Evolutionary conservation across 1,140 invertebrate species (phyloP), one percentile per base, ranked within the genome.

Genomic region (Rhagoletis pomonella): DNA sequence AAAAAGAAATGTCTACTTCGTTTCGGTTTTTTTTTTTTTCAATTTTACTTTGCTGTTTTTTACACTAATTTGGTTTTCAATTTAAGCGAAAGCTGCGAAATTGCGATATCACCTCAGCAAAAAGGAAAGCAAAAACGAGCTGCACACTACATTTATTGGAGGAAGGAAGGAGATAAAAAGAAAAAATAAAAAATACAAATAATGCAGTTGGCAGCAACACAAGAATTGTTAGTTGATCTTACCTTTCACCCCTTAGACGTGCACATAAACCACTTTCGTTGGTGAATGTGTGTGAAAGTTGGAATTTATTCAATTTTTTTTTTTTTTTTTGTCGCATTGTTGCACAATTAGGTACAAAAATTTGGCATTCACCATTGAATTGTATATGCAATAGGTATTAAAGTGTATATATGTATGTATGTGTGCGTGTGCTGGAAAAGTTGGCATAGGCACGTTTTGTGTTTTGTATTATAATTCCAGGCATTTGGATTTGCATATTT

Each of bases 11-110:
- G 17, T 4, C 44, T 39, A 73, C 39, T 73, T 10, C 42, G 50
- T 73, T 73, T 10, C 42, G 29, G 29, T 29, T 44, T 73, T 47
- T 42, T 44, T 5, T 6, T 81, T 77, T 77, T 77, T 77, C 19
- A 10, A 44, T 77, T 9, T 44, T 55, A 29, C 19, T 19, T 39
- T 67, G n/a, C 42, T 81, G 47, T 6, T 29, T 81, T 58, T 81
- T 55, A 62, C 12, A 19, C 47, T 58, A 81, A 81, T 81, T 81
- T 81, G 6, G 14, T 81, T 81, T 55, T 81, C 73, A 55, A 19
- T 55, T 81, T 55, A 55, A 81, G 47, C 73, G 73, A 50, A 44
- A 55, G 55, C 17, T 81, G 73, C 47, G 73, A 55, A 55, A 81
- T 81, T 55, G 73, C 73, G 44, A 50, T 81, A 81, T 50, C 73